Conservation (phyloP, 2,113 vertebrate genomes). For the human region DNA sequence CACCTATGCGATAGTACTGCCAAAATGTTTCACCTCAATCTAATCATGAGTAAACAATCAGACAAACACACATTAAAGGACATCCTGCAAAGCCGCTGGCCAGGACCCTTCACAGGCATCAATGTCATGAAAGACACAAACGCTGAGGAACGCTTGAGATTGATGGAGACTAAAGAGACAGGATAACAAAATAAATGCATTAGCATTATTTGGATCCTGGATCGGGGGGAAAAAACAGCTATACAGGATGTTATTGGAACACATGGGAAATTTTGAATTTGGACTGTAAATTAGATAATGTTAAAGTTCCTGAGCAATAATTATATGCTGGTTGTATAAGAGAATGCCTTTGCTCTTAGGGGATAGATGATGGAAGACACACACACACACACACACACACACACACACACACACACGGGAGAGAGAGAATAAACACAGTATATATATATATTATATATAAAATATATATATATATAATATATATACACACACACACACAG, state of each 20-base stretch:
- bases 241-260: neutral
- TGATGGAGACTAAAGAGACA: neutral
- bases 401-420: neutral
- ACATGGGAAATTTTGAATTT: neutral
- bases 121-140: neutral
- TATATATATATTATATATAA: no score
- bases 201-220: neutral
- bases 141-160: neutral
- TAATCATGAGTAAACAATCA: neutral
- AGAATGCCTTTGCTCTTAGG: neutral
- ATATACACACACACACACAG: neutral
- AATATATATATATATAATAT: no score
- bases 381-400: neutral
- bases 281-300: neutral
- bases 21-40: conserved; percentile 12
- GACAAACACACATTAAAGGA: conserved; percentile 5
- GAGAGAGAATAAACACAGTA: neutral
- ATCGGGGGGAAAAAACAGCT: neutral
- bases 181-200: neutral
- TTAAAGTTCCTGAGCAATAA: neutral
- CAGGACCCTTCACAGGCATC: conserved; percentile 16
- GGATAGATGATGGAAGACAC: neutral
- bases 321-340: neutral
- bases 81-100: neutral
- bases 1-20: conserved; percentile 20